Evolutionary conservation across 1,140 invertebrate genomes (phyloP).

Genomic region (Scaptomyza graminum): DNA sequence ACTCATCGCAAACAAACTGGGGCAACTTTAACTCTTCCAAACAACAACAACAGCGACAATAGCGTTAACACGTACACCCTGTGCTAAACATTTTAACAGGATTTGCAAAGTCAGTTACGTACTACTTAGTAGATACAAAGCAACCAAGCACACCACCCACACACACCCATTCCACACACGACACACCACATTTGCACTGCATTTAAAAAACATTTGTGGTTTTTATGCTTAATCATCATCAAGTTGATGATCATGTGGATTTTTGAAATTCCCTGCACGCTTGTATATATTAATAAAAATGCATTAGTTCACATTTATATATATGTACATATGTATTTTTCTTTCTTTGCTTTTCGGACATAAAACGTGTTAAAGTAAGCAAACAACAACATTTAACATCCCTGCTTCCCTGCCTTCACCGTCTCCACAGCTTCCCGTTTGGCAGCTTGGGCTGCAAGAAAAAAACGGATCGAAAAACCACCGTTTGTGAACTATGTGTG

Average conservation of each 20-base stretch:
- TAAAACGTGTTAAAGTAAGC: constrained; percentile 78
- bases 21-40: constrained; percentile 37
- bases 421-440: constrained; percentile 30
- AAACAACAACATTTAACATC: constrained; percentile 28
- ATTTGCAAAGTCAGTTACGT: constrained; percentile 42
- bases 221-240: constrained; percentile 79
- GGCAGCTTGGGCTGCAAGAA: constrained; percentile 49
- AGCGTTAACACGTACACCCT: constrained; percentile 64
- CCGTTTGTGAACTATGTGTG: not conserved
- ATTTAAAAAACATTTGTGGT: constrained; percentile 82
- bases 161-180: not conserved
- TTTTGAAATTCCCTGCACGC: constrained; percentile 75
- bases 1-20: constrained; percentile 38
- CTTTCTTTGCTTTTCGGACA: constrained; percentile 49
- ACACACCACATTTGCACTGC: constrained; percentile 70
- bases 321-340: no score
- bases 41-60: constrained; percentile 14
- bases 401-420: constrained; percentile 14
- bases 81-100: constrained; percentile 74
- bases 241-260: constrained; percentile 27
- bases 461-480: constrained; percentile 3
- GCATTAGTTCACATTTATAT: constrained; percentile 81
- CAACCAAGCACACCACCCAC: not conserved
- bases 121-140: constrained; percentile 57
- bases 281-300: constrained; percentile 83